Conservation (phyloP, 2,113 vertebrate species). For the Atherinomorus stipes region DNA sequence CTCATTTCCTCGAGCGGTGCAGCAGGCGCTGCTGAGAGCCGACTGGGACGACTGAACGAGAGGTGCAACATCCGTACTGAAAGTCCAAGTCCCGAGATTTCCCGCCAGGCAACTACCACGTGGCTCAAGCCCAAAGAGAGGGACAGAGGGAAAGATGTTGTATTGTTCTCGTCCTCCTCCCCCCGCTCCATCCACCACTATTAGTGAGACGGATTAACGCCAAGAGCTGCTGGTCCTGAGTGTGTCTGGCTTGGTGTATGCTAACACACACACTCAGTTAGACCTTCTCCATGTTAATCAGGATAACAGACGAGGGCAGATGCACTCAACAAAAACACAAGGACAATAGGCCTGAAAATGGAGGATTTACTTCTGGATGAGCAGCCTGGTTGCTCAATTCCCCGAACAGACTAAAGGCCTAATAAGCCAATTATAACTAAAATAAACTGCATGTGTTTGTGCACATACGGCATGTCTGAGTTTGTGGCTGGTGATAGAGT, state of each 20-base stretch:
- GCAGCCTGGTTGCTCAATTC: conserved; percentile 14
- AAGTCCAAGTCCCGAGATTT: conserved; percentile 59
- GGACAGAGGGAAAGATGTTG: conserved; percentile 44
- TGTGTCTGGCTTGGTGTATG: conserved; percentile 45
- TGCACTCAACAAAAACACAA: conserved; percentile 33
- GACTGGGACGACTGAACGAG: conserved; percentile 48
- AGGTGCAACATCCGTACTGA: conserved; percentile 48
- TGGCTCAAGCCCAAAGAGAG: conserved; percentile 39
- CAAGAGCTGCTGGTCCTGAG: conserved; percentile 55
- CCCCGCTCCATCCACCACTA: conserved; percentile 45
- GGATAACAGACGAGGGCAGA: conserved; percentile 48
- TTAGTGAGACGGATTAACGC: conserved; percentile 74
- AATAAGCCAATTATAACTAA: conserved; percentile 41
- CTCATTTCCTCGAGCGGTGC: conserved; percentile 73
- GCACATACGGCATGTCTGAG: conserved; percentile 1
- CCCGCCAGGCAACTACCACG: conserved; percentile 60
- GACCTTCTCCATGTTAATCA: conserved; percentile 45
- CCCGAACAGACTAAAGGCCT: conserved; percentile 27
- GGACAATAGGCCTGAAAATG: conserved; percentile 42
- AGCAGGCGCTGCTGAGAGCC: conserved; percentile 49
- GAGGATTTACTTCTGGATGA: conserved; percentile 44
- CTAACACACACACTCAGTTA: conserved; percentile 51
- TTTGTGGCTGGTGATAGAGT: conserved; percentile 1
- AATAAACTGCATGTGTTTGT: conserved; percentile 5
- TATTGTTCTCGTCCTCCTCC: conserved; percentile 62